Percentiles rank a stretch among this genome's conserved stretches.
These are phyloP conservation scores for Nautilus pompilius DNA, from an alignment of 1,140 invertebrate species.

Conservation along the genomic window DNA sequence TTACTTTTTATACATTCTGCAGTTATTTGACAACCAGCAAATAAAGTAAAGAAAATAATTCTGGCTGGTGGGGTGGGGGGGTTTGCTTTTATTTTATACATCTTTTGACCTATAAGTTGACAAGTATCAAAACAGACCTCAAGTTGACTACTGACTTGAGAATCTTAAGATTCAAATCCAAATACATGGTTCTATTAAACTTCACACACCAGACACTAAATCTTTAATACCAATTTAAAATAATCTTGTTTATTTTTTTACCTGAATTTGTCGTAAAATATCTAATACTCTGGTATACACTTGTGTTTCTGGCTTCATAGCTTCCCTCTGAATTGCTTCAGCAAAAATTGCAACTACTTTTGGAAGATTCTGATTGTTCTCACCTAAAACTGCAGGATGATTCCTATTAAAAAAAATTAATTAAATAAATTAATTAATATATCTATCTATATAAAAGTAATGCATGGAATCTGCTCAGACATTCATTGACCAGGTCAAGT, in stretches of 20 bases:
- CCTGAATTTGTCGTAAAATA: slow-evolving; percentile 76
- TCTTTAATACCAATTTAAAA: background rate
- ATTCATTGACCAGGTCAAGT: background rate
- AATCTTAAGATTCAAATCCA: background rate
- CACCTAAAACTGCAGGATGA: slow-evolving; percentile 79
- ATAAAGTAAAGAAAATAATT: too few species aligned
- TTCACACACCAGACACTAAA: background rate
- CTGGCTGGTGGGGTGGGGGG: too few species aligned
- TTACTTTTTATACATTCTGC: too few species aligned
- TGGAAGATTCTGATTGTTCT: slow-evolving; percentile 84
- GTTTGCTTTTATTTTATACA: background rate
- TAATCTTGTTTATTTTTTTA: slow-evolving; percentile 36
- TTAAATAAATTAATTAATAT: background rate
- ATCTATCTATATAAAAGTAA: background rate
- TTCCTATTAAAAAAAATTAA: slow-evolving; percentile 59
- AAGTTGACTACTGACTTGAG: background rate
- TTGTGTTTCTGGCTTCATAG: slow-evolving; percentile 64
- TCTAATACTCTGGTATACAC: slow-evolving; percentile 63
- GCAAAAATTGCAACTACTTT: slow-evolving; percentile 84
- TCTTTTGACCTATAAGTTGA: background rate
- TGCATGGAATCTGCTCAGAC: background rate
- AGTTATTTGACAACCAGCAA: too few species aligned
- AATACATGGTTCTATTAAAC: background rate
- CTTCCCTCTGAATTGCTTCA: slow-evolving; percentile 80
- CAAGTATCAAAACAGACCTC: background rate